These are phyloP conservation scores for Euglossa dilemma DNA, from an alignment of 1,140 invertebrate species.

Conservation along the genomic window DNA sequence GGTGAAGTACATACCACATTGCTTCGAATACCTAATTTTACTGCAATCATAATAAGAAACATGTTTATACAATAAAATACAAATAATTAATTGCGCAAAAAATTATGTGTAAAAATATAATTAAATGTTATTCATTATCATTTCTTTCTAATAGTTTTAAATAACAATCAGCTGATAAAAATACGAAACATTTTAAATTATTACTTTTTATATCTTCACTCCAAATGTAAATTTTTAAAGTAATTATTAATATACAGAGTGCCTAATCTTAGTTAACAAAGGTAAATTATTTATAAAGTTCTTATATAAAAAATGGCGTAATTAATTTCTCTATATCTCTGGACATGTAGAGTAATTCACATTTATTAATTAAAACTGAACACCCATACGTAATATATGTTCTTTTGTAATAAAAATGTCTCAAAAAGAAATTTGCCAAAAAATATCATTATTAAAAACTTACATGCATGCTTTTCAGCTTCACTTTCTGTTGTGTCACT, in stretches of 20 bases:
- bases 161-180: background rate
- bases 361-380: no score
- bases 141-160: background rate
- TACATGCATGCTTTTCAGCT: conserved; percentile 84
- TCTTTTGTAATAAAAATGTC: background rate
- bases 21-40: conserved; percentile 73
- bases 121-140: no score
- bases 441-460: conserved; percentile 30
- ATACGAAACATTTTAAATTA: background rate
- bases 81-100: background rate
- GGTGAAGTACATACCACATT: conserved; percentile 84
- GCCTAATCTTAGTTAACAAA: no score
- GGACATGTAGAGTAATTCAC: no score
- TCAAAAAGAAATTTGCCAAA: background rate
- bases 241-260: background rate
- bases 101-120: no score
- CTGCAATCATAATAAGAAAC: conserved; percentile 66
- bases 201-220: no score
- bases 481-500: conserved; percentile 93
- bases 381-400: background rate
- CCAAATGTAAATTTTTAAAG: background rate
- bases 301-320: no score
- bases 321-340: no score
- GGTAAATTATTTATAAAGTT: no score
- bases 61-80: background rate